phyloP scores from a whole-genome alignment of 2,797 vertebrate genomes.

The Triplophysa bombifrons region DNA sequence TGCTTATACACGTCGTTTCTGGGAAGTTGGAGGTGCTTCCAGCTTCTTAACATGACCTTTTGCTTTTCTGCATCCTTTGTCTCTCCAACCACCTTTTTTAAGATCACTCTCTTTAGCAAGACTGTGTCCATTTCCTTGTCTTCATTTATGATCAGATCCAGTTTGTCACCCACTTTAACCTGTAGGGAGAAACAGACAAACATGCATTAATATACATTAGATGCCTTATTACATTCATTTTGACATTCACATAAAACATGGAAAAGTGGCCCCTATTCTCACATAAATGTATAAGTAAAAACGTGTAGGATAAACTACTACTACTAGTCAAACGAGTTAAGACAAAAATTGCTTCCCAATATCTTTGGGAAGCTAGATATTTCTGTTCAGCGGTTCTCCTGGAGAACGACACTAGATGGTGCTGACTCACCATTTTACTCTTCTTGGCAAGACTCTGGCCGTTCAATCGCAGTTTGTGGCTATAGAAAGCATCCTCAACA shows the following conservation, averaged over 20 bases:
- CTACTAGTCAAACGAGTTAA: too few relatives aligned
- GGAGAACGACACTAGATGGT: background rate
- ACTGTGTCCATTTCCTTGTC: conserved; percentile 81
- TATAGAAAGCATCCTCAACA: conserved; percentile 94
- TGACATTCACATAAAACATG: background rate
- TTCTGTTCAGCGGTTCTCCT: background rate
- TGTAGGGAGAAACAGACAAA: conserved; percentile 63
- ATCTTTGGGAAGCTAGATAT: background rate
- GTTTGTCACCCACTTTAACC: conserved; percentile 90
- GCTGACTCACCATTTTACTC: conserved; percentile 87
- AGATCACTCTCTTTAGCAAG: conserved; percentile 85
- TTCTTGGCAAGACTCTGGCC: conserved; percentile 94
- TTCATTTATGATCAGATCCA: conserved; percentile 87
- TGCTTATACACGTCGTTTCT: conserved; percentile 75
- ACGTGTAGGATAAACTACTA: too few relatives aligned
- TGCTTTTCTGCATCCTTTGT: conserved; percentile 80
- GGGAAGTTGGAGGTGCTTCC: conserved; percentile 85
- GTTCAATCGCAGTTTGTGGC: conserved; percentile 88
- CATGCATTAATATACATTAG: background rate
- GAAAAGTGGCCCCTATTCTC: too few relatives aligned
- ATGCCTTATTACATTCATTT: background rate
- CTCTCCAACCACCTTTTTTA: conserved; percentile 78
- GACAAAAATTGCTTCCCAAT: background rate
- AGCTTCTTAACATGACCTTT: conserved; percentile 85
- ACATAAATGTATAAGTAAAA: too few relatives aligned